Evolutionary conservation across 1,140 invertebrate genomes (phyloP).

Genomic region (Limonius californicus): DNA sequence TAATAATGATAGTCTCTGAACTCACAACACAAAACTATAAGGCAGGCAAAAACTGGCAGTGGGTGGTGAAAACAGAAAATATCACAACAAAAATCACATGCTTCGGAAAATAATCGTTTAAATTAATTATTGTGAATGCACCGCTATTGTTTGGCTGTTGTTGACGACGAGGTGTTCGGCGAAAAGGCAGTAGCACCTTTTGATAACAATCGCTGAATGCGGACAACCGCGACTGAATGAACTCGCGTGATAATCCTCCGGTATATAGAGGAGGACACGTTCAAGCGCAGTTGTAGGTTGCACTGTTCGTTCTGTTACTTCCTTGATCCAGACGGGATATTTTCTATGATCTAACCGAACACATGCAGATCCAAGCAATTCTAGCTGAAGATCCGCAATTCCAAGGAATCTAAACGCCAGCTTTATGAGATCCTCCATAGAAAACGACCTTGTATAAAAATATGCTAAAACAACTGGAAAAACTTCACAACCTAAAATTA

Average conservation of each 20-base stretch:
- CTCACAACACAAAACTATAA: background rate
- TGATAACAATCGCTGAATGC: conserved; percentile 11
- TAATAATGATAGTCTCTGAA: background rate
- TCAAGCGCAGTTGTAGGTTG: conserved; percentile 9
- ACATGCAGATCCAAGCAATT: no score
- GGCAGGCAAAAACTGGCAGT: background rate
- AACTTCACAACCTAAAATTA: no score
- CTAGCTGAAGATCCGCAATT: no score
- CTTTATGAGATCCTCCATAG: no score
- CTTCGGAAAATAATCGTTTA: background rate
- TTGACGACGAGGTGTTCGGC: background rate
- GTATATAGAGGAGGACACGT: conserved; percentile 7
- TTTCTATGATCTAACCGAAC: background rate
- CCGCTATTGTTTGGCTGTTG: background rate
- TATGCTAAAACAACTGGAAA: no score
- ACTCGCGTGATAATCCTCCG: conserved; percentile 13
- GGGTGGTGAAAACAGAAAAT: background rate
- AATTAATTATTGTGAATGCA: background rate
- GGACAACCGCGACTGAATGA: conserved; percentile 14
- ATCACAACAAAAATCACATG: background rate
- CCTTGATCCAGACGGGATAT: background rate
- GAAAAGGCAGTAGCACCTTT: conserved; percentile 3
- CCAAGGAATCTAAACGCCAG: no score
- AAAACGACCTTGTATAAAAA: no score
- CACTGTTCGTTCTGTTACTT: background rate